Percentiles rank a stretch among this genome's conserved stretches.
These are phyloP conservation scores for Gulo gulo DNA, from an alignment of 2,113 vertebrate species.

Conservation along the genomic window DNA sequence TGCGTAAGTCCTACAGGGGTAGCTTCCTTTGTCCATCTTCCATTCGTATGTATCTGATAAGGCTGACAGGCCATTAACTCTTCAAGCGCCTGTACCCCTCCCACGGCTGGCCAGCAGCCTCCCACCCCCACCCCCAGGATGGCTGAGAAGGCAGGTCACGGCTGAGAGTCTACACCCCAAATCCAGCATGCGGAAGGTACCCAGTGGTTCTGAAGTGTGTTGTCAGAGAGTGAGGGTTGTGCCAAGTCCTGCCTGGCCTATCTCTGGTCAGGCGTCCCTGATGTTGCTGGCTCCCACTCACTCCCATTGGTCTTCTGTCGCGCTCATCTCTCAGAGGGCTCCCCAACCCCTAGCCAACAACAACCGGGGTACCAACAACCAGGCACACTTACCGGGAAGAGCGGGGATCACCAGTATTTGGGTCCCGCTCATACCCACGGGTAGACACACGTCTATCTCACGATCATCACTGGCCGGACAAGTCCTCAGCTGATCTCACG, in stretches of 20 bases:
- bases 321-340: background rate
- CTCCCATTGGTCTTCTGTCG: background rate
- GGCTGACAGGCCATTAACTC: background rate
- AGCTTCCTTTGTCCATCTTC: background rate
- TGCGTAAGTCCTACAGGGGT: background rate
- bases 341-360: too few species aligned
- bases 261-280: rapidly evolving
- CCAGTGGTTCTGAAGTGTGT: background rate
- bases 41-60: background rate
- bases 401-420: rapidly evolving
- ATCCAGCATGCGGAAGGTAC: background rate
- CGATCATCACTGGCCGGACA: rapidly evolving
- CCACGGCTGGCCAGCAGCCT: background rate
- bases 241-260: background rate
- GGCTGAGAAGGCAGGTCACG: background rate
- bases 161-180: background rate
- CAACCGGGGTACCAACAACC: background rate
- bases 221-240: background rate
- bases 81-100: background rate
- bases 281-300: background rate
- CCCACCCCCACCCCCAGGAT: rapidly evolving
- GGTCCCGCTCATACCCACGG: background rate
- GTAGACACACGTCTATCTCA: background rate
- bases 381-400: background rate
- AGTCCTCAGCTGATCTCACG: background rate